Base-by-base conservation (phyloP, 2,113 vertebrate genomes). In the Clinocottus analis region DNA sequence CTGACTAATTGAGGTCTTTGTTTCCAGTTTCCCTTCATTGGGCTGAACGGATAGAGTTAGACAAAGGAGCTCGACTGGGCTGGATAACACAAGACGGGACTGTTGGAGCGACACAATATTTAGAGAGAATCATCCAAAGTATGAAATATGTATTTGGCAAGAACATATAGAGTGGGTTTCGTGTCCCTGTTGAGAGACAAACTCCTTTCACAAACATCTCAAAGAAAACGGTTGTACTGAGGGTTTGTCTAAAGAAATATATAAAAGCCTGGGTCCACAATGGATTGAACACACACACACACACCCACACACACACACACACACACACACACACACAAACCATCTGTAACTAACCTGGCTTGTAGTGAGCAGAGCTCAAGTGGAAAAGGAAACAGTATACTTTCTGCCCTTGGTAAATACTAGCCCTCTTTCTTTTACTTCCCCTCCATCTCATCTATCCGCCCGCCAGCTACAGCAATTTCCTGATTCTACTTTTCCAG, bases 1-100 rank as follows among this genome's bases (percentile, higher is more conserved):
- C 74, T 85, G 89, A 87, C 90, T 94, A 93, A 95, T 94, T 94
- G 84, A 85, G 85, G 86, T 75, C 91, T 90, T 87, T 87, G 91
- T 91, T 89, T 94, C 80, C 66, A 84, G 77, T 69, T 82, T 89
- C 86, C 72, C 71, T 85, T 89, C 82, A 84, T 82, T 85, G 83
- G 75, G 73, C 70, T 82, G 78, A 87, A 75, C 21, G 68, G 79
- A 87, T 69, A 60, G 72, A 86, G 67, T 23, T 41, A 76, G 73
- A 90, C 83, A 90, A 90, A 88, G 72, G 45, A 71, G 82, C 41
- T 51, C 11, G 66, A 62, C 81, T 70, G 68, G 75, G 72, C 60
- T 69, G 78, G 74, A 80, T 79, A 79, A 82, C 69, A 76, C 58
- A 56, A 66, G 81, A 84, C 2, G 25, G 33, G 56, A 74, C 69